These are phyloP conservation scores for Notodonta dromedarius DNA, from an alignment of 2,888 invertebrate genomes.

Conservation along the genomic window DNA sequence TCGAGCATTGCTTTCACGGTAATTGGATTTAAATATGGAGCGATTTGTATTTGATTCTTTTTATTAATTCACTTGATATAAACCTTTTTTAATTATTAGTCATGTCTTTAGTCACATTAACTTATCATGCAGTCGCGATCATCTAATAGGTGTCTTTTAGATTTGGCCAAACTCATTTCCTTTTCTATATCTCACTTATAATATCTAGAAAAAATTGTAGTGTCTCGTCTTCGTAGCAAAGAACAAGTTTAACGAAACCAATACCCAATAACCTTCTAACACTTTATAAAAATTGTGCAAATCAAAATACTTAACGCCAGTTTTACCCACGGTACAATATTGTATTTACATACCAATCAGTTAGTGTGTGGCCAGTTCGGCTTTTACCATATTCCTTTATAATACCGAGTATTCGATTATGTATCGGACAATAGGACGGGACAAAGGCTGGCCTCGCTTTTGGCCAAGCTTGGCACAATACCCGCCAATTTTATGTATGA, in stretches of 20 bases:
- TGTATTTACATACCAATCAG: too few species aligned
- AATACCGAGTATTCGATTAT: slow-evolving; percentile 29
- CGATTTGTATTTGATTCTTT: background rate
- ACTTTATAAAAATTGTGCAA: too few species aligned
- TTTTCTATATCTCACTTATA: too few species aligned
- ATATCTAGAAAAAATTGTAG: too few species aligned
- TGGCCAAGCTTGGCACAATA: slow-evolving; percentile 25
- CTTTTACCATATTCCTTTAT: slow-evolving; percentile 7
- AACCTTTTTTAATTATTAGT: background rate
- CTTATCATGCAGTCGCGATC: background rate
- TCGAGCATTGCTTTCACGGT: slow-evolving; percentile 33
- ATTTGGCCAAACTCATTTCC: too few species aligned
- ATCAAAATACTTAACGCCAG: too few species aligned
- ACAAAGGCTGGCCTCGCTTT: slow-evolving; percentile 29
- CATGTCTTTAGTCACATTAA: background rate
- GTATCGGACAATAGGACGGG: slow-evolving; percentile 28
- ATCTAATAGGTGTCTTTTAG: too few species aligned
- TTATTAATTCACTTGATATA: background rate
- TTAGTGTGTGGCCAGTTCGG: background rate
- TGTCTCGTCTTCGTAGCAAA: too few species aligned
- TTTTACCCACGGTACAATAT: too few species aligned
- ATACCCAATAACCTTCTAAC: too few species aligned
- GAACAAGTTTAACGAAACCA: too few species aligned
- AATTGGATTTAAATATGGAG: slow-evolving; percentile 19
- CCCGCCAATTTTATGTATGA: slow-evolving; percentile 21